A percentile compares a stretch with the other conserved stretches of the same genome.
Evolutionary conservation across 2,113 vertebrate genomes (phyloP).

Genomic region (Anser brachyrhynchus): DNA sequence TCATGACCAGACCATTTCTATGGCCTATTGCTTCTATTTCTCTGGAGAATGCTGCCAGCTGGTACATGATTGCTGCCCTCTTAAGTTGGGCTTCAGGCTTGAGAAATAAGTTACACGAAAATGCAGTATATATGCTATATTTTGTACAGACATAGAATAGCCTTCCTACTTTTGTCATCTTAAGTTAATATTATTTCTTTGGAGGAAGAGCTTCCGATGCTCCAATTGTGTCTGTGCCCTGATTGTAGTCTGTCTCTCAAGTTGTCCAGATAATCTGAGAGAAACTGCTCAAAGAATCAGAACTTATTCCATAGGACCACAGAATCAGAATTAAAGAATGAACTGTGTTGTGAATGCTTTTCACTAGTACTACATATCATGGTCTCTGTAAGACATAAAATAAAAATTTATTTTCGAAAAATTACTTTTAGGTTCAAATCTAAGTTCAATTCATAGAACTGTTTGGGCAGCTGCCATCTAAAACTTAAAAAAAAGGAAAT

Average conservation of each 20-base stretch:
- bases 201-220: not conserved
- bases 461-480: not conserved
- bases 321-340: not conserved
- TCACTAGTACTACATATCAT: rapidly evolving
- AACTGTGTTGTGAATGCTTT: not conserved
- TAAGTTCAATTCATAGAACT: not conserved
- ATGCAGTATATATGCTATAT: not conserved
- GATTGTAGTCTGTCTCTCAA: not conserved
- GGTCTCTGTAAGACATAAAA: not conserved
- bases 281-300: not conserved
- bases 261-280: not conserved
- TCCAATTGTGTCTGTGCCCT: not conserved
- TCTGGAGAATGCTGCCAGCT: slow-evolving; percentile 8
- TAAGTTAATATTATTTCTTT: not conserved
- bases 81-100: not conserved
- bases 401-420: not conserved
- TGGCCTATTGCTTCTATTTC: slow-evolving; percentile 19
- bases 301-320: not conserved
- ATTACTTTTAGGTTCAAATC: not conserved
- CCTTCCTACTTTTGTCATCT: not conserved
- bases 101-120: not conserved
- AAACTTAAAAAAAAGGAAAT: not conserved
- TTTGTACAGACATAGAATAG: not conserved
- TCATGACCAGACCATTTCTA: not conserved
- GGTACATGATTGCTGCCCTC: not conserved